phyloP scores from a whole-genome alignment of 2,888 invertebrate genomes.

The Drosophila algonquin region DNA sequence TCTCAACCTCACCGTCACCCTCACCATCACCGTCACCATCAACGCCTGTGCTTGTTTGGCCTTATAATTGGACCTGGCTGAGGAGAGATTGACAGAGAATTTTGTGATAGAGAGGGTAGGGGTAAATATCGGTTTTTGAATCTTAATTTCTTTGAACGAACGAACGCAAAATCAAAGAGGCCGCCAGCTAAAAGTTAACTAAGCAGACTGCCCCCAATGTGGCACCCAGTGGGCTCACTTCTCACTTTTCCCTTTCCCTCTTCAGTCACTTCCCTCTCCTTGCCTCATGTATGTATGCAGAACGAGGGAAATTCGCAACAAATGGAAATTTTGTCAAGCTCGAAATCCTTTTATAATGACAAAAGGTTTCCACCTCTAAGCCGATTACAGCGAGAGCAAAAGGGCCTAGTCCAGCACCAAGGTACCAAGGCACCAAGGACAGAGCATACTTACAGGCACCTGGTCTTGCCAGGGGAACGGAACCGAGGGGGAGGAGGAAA shows the following conservation, averaged over 20 bases:
- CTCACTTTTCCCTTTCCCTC: background rate
- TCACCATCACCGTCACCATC: too few relatives aligned
- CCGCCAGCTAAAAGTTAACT: constrained; percentile 69
- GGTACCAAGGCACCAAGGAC: background rate
- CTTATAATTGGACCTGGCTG: constrained; percentile 61
- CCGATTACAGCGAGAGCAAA: constrained; percentile 65
- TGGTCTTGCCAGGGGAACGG: too few relatives aligned
- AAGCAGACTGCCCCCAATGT: constrained; percentile 16
- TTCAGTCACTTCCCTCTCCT: background rate
- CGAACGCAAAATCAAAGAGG: constrained; percentile 57
- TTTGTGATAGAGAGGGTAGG: background rate
- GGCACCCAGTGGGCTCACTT: background rate
- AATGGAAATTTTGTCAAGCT: constrained; percentile 77
- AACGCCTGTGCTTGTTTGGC: constrained; percentile 6
- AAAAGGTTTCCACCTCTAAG: constrained; percentile 79
- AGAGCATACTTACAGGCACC: constrained; percentile 16
- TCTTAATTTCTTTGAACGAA: constrained; percentile 68
- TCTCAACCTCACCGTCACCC: too few relatives aligned
- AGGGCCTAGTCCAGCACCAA: background rate
- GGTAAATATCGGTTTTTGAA: constrained; percentile 72
- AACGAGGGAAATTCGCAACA: constrained; percentile 63
- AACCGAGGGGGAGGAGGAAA: too few relatives aligned
- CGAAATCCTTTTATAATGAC: constrained; percentile 80
- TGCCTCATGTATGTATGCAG: constrained; percentile 5
- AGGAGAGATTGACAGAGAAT: constrained; percentile 19